These are phyloP conservation scores for Ramphastos sulfuratus DNA, from an alignment of 2,113 vertebrate species.

Conservation along the genomic window DNA sequence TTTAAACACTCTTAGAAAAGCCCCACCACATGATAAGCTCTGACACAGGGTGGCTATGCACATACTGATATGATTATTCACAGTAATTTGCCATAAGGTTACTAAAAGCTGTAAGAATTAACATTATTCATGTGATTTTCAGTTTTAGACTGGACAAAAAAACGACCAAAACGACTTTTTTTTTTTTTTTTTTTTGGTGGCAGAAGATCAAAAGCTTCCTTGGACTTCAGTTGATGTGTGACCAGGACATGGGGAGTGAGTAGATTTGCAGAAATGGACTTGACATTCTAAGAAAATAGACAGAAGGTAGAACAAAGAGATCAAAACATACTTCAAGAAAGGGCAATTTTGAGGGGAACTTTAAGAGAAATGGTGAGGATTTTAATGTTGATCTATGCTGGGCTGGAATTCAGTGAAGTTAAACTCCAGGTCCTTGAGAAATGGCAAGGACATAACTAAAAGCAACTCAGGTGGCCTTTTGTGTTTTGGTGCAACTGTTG, in stretches of 20 bases:
- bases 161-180: not conserved
- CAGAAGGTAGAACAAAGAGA: not conserved
- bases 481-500: conserved; percentile 46
- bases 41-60: not conserved
- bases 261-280: not conserved
- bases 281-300: not conserved
- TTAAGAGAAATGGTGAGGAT: not conserved
- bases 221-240: not conserved
- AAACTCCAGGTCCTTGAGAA: conserved; percentile 38
- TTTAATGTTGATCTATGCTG: not conserved
- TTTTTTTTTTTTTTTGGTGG: not conserved
- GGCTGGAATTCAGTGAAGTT: not conserved
- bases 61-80: not conserved
- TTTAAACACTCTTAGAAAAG: not conserved
- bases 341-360: not conserved
- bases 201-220: not conserved
- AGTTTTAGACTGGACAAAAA: not conserved
- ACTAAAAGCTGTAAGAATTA: not conserved
- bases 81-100: not conserved
- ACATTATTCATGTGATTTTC: not conserved
- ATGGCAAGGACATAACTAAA: conserved; percentile 33
- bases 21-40: not conserved
- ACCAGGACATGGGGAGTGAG: not conserved
- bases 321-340: not conserved
- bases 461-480: conserved; percentile 28